Base-by-base conservation (phyloP, 1,140 invertebrate genomes). In the Pachypeltis micranthus region DNA sequence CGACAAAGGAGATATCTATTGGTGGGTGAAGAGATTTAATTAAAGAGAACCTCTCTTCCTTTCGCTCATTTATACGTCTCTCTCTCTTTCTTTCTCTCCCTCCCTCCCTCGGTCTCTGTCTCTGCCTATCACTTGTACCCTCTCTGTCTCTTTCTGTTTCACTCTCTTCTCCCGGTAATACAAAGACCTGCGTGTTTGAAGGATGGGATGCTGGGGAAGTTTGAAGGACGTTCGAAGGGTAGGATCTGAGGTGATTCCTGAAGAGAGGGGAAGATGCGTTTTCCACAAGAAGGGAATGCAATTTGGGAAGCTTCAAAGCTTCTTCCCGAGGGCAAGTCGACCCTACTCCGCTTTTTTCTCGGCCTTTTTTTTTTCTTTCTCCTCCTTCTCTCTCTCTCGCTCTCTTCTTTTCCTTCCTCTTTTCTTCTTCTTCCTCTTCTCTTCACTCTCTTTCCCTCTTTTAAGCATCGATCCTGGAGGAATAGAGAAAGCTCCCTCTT, bases 1-100 rank as follows among this genome's bases (percentile, higher is more conserved):
- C 55, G 55, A 57, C 55, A 57, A 57, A 54, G 27, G 55, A 57
- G 55, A 57, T 57, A 57, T 57, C 55, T 57, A 57, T 57, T 57
- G 55, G 55, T 25, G 27, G 55, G 27, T 25, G 55, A 2, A 14
- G 55, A 57, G 55, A 57, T 57, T 57, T 57, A 57, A 57, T 57
- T 57, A 57, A 57, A 57, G 55, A 26, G 24, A 14, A 26, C 27
- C 28, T 62, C 29, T 55, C 51, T 62, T 19, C 19, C 44, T 24
- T 25, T 62, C 26, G 3, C 61, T 28, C 28, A 55, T 47, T 54
- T 25, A 19, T 21, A 7, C 28, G 21, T 44, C 47, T 27, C 27
- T 44, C 51, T 34, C 26, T 34, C 61, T 28, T 44, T 23, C 61
- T 14, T 24, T 25, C 2, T 21, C 28, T 24, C 2, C 26, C 26